Conservation (phyloP, 1,140 invertebrate genomes). For the Homalodisca vitripennis region DNA sequence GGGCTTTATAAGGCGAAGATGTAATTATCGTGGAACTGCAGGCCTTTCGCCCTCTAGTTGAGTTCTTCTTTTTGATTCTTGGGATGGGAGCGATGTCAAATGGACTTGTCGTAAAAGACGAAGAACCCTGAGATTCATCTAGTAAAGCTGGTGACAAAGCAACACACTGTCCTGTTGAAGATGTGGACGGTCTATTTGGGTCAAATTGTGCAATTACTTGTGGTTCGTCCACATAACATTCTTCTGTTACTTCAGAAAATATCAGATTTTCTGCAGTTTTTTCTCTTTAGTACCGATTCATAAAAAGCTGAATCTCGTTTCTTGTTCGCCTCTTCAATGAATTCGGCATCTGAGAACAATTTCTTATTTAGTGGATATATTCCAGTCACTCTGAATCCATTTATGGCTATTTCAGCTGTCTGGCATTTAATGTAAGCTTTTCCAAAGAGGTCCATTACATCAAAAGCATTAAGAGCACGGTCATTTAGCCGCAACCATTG, state of each 20-base stretch:
- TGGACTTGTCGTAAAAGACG: neutral
- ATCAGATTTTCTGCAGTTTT: neutral
- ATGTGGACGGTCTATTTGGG: neutral
- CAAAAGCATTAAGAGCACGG: slow-evolving; percentile 42
- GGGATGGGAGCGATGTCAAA: neutral
- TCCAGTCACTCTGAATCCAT: slow-evolving; percentile 44
- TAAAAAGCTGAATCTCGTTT: slow-evolving; percentile 9
- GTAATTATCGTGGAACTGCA: neutral
- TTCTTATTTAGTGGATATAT: slow-evolving; percentile 43
- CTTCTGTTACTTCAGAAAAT: neutral
- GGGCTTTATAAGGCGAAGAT: neutral
- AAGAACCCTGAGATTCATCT: neutral
- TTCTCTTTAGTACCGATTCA: neutral
- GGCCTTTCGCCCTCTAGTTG: neutral
- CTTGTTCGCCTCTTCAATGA: slow-evolving; percentile 34
- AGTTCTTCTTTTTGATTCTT: neutral
- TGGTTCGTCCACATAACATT: neutral
- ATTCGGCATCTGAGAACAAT: slow-evolving; percentile 42
- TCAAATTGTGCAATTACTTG: neutral
- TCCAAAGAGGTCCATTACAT: slow-evolving; percentile 41
- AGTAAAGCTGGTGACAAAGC: neutral
- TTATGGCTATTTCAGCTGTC: slow-evolving; percentile 43
- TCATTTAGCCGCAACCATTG: slow-evolving; percentile 45
- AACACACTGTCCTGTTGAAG: neutral
- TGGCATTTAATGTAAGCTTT: slow-evolving; percentile 41